A percentile compares a stretch with the other conserved stretches of the same genome.
phyloP scores from a whole-genome alignment of 2,888 invertebrate genomes.

The Zaprionus obscuricornis region DNA sequence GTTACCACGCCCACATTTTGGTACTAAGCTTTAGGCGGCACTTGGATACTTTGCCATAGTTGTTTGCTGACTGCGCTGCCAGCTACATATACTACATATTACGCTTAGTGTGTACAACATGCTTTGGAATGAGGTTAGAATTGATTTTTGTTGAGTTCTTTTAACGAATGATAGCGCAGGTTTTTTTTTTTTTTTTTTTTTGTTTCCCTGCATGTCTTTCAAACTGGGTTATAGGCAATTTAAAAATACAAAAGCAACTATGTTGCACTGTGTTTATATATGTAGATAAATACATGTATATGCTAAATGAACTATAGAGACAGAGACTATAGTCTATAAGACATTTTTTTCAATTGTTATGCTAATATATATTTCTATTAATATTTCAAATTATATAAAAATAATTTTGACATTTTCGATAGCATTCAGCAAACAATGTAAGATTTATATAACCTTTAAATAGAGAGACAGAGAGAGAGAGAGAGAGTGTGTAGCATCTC shows the following conservation, averaged over 20 bases:
- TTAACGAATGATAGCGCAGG: constrained; percentile 49
- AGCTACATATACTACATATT: too few relatives aligned
- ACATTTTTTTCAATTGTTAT: too few relatives aligned
- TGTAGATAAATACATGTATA: too few relatives aligned
- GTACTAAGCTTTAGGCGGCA: constrained; percentile 39
- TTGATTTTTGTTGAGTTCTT: constrained; percentile 60
- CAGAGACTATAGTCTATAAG: too few relatives aligned
- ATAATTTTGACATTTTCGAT: too few relatives aligned
- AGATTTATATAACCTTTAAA: too few relatives aligned
- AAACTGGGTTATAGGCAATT: constrained; percentile 43
- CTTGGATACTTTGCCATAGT: constrained; percentile 33
- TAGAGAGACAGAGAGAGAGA: too few relatives aligned
- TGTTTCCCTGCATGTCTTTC: constrained; percentile 2
- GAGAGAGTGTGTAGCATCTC: not conserved
- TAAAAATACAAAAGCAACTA: not conserved
- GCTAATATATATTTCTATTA: too few relatives aligned
- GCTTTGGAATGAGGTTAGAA: constrained; percentile 61
- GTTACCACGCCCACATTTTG: constrained; percentile 46
- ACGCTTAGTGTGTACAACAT: constrained; percentile 25
- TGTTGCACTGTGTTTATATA: too few relatives aligned
- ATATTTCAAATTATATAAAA: too few relatives aligned
- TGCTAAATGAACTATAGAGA: too few relatives aligned
- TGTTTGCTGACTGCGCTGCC: constrained; percentile 6
- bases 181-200: constrained; percentile 11
- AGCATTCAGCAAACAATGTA: too few relatives aligned